Conservation (phyloP, 2,113 vertebrate species). For the Pycnonotus jocosus region DNA sequence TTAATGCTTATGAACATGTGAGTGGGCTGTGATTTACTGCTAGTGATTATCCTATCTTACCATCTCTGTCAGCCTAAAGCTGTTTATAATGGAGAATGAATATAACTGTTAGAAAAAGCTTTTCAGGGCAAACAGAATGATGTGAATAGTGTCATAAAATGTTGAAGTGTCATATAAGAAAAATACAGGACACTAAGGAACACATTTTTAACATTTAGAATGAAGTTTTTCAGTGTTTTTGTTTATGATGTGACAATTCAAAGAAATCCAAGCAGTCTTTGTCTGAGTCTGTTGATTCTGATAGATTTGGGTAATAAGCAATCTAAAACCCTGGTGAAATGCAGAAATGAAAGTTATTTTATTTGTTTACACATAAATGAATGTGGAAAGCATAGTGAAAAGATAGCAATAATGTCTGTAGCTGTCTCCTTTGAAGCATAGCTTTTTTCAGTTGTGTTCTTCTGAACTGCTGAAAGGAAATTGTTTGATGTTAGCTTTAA, state of each 20-base stretch:
- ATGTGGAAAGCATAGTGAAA: background rate
- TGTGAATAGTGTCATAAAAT: background rate
- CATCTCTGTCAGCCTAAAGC: background rate
- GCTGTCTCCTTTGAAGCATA: background rate
- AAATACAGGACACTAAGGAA: background rate
- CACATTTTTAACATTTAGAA: background rate
- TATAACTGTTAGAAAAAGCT: background rate
- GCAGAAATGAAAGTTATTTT: constrained; percentile 7
- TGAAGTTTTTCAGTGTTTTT: constrained; percentile 1
- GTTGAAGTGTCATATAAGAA: background rate
- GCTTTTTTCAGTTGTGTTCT: background rate
- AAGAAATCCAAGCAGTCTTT: background rate
- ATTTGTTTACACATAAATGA: background rate
- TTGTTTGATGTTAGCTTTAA: background rate
- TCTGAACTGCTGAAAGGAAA: background rate
- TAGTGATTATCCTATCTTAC: background rate
- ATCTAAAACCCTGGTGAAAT: constrained; percentile 16
- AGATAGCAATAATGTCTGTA: background rate
- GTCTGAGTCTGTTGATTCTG: background rate
- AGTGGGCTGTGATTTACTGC: background rate
- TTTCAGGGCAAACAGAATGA: background rate
- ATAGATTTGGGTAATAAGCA: background rate
- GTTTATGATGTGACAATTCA: background rate
- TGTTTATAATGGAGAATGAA: background rate
- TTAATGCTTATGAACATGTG: background rate